Evolutionary conservation across 2,797 vertebrate genomes (phyloP), one percentile per base, ranked within the genome.

Genomic region (Remorina albescens): DNA sequence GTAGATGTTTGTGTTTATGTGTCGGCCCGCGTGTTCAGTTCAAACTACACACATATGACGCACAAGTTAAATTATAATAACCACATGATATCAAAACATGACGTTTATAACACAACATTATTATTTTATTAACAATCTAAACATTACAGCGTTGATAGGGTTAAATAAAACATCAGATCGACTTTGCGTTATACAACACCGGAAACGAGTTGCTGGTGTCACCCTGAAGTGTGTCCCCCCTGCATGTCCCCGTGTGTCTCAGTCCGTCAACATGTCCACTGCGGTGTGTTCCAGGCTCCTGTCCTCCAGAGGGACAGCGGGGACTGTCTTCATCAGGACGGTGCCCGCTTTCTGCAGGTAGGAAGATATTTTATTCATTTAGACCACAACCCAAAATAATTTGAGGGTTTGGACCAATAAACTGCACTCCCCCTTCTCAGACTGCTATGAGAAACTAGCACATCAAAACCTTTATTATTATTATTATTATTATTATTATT

Each of bases 261-360:
- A 8, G 28, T 19, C 21, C 2, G 66, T 76, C 66, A 86, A 83
- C 81, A 95, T 95, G 95, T 88, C 91, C 0, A 18, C 12, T 0
- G 25, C 55, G 2, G 30, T 71, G 9, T 88, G 85, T 18, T 19
- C 32, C 25, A 84, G 86, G 62, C 28, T 93, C 8, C 76, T 91
- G n/a, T 83, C 90, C 7, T 88, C 85, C 42, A 90, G 82, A 64
- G 72, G 86, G 21, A 39, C 62, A 1, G 82, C 49, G 2, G 59
- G 86, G 0, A 55, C 90, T 41, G 56, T 83, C 53, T 51, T 91
- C 15, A 81, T 83, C 21, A 81, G 71, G 42, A 9, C 68, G 0
- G 46, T 4, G 0, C 82, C 89, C 0, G 71, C 55, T 41, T 59
- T 90, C 41, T 73, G 61, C 2, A 92, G 93, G 94, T 95, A 67